These are phyloP conservation scores for Callithrix jacchus DNA, from an alignment of 2,113 vertebrate genomes.

Conservation along the genomic window DNA sequence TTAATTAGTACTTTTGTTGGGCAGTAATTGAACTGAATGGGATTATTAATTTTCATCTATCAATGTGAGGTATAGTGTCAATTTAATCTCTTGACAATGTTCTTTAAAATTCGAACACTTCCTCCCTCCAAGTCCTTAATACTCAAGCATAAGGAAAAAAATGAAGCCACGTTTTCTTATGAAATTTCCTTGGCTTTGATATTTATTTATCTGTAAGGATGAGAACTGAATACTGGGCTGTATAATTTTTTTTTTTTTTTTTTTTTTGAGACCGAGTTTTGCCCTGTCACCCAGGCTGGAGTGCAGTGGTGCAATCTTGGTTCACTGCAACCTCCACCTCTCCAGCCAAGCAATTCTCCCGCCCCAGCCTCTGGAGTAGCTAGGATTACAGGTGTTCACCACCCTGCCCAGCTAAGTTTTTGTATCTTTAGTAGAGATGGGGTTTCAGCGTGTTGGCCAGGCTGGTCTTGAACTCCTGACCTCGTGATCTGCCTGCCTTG, in stretches of 20 bases:
- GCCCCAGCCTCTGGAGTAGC: no score
- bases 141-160: not conserved
- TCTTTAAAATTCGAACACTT: not conserved
- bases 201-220: not conserved
- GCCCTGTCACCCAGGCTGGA: no score
- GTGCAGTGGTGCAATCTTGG: rapidly evolving
- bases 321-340: no score
- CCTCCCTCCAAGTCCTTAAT: not conserved
- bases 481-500: no score
- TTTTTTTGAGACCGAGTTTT: no score
- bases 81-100: not conserved
- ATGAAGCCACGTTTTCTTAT: not conserved
- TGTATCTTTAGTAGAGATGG: no score
- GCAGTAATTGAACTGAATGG: conserved; percentile 47
- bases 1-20: conserved; percentile 66
- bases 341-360: rapidly evolving
- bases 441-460: no score
- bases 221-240: not conserved
- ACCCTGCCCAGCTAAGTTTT: no score
- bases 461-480: no score
- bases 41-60: conserved; percentile 43
- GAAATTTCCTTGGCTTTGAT: not conserved
- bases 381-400: no score
- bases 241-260: no score
- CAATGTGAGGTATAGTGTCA: conserved; percentile 7